Evolutionary conservation across 2,888 invertebrate genomes (phyloP), one percentile per base, ranked within the genome.

Genomic region (Thereva unica): DNA sequence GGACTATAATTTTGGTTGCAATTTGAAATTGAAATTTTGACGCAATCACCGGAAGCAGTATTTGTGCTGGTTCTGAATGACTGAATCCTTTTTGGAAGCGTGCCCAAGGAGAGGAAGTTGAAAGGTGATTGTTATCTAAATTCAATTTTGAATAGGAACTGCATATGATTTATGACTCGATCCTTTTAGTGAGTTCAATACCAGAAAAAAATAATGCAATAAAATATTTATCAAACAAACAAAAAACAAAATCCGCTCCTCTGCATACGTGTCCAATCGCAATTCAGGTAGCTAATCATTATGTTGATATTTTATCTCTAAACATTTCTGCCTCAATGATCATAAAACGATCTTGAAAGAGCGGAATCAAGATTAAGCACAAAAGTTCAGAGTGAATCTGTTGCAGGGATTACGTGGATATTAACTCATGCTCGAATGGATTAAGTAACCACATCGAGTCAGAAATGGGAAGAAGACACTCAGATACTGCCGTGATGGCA

Each of bases 21-120:
- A 61, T 61, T 61, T 61, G 50, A 61, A 61, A 61, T 61, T 61
- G 61, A 61, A 61, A 61, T 61, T 61, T 50, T 37, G 41, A 50
- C 50, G 41, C 49, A 61, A 61, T 61, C 61, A 61, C 50, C 61
- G 61, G 61, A 50, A 61, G 50, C 45, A 50, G 50, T 50, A 35
- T 50, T 61, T 61, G 61, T 61, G 49, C 61, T 61, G 50, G 61
- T 12, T 61, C 23, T 23, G 23, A 23, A 23, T 23, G 23, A 23
- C 23, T 23, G 23, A 23, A 23, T 23, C 23, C 23, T 23, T 23
- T 23, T 23, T 23, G 23, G 2, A 23, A 23, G 23, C 23, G 23
- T 23, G 23, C 23, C 2, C 23, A 23, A 23, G 23, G 23, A 23
- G 23, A 23, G 23, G 23, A 23, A 23, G 23, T 23, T 23, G 23